Percentiles rank a stretch among this genome's conserved stretches.
phyloP scores from a whole-genome alignment of 2,888 invertebrate species.

The Eristalis arbustorum region DNA sequence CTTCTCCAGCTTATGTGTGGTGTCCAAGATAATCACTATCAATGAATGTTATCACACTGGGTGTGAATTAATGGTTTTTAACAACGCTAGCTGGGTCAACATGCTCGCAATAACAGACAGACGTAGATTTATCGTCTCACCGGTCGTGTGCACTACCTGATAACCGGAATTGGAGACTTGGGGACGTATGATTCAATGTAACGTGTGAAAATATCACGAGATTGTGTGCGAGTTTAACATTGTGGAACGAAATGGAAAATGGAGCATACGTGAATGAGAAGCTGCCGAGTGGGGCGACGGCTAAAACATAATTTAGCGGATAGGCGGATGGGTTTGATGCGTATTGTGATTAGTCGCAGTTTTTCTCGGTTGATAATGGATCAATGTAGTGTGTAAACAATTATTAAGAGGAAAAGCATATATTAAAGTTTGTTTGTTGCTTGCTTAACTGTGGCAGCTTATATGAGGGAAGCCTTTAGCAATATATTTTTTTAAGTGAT shows the following conservation, averaged over 20 bases:
- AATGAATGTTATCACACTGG: conserved; percentile 18
- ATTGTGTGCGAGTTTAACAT: background rate
- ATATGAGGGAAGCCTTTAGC: too few species aligned
- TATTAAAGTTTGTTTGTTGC: too few species aligned
- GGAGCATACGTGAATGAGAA: conserved; percentile 9
- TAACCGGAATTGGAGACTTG: conserved; percentile 31
- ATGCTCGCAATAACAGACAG: conserved; percentile 10
- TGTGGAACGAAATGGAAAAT: conserved; percentile 33
- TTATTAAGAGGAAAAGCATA: too few species aligned
- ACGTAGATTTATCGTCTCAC: conserved; percentile 14
- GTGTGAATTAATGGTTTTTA: conserved; percentile 7
- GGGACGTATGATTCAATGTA: conserved; percentile 10
- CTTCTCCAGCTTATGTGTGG: background rate
- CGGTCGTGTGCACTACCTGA: conserved; percentile 53
- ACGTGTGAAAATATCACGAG: conserved; percentile 49
- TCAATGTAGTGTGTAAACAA: too few species aligned
- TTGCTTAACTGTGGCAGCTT: too few species aligned
- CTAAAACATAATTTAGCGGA: background rate
- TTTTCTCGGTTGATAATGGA: too few species aligned
- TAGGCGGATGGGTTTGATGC: background rate
- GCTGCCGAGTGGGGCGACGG: background rate
- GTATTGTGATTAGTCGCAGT: too few species aligned
- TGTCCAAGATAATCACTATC: conserved; percentile 45
- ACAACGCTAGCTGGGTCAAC: conserved; percentile 1
- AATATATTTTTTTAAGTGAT: too few species aligned